These are phyloP conservation scores for Anguilla rostrata DNA, from an alignment of 2,113 vertebrate genomes.

Conservation along the genomic window DNA sequence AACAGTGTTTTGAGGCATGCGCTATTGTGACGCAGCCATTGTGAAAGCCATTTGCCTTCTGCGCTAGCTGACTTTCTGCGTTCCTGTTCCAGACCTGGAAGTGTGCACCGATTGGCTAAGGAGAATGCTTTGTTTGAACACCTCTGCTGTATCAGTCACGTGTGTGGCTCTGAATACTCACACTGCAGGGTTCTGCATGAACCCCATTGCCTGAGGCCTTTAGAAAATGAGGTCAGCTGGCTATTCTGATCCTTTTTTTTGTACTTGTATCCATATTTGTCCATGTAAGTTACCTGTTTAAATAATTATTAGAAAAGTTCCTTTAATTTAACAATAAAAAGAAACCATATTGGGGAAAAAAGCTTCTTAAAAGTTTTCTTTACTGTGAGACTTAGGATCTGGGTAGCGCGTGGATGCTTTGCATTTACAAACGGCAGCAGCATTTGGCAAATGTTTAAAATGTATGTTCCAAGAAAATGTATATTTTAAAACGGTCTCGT, in stretches of 20 bases:
- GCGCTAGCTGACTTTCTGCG: constrained; percentile 60
- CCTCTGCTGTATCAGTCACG: constrained; percentile 44
- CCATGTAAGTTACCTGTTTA: background rate
- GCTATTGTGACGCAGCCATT: background rate
- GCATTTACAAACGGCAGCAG: background rate
- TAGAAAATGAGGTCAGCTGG: background rate
- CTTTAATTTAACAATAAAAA: background rate
- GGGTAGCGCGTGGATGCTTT: background rate
- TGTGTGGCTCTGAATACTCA: constrained; percentile 22
- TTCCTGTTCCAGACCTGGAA: constrained; percentile 57
- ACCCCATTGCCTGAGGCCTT: background rate
- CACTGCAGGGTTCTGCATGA: background rate
- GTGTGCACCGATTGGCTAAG: constrained; percentile 53
- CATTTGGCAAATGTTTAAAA: background rate
- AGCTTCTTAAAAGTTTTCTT: background rate
- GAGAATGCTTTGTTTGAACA: constrained; percentile 61
- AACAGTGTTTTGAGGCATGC: background rate
- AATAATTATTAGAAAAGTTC: background rate
- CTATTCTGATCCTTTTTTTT: background rate
- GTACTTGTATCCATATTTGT: background rate
- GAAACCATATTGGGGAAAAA: background rate
- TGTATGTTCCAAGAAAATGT: background rate
- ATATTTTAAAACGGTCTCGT: background rate
- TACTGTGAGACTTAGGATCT: background rate
- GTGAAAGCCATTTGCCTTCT: constrained; percentile 22